Conservation (phyloP, 2,113 vertebrate genomes). For the Setophaga coronata region DNA sequence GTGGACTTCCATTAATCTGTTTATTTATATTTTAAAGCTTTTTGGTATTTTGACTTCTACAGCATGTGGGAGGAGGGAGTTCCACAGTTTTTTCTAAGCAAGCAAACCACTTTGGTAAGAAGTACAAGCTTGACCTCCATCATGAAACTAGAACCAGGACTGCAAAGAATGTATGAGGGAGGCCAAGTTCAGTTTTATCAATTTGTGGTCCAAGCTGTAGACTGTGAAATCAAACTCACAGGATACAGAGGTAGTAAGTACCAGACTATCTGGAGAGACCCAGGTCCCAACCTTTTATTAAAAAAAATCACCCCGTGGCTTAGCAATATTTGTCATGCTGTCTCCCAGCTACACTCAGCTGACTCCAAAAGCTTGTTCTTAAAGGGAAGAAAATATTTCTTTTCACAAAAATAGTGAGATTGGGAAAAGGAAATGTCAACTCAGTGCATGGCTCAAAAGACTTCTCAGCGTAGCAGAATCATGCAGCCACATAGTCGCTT, state of each 20-base stretch:
- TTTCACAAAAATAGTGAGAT: neutral
- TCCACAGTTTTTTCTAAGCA: neutral
- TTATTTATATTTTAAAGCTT: neutral
- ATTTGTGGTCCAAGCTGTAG: neutral
- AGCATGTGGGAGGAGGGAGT: neutral
- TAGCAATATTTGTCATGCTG: neutral
- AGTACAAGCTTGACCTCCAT: neutral
- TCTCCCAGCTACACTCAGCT: neutral
- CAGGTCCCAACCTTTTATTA: neutral
- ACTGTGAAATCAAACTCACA: neutral
- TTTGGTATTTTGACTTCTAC: neutral
- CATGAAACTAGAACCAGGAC: neutral
- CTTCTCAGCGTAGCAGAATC: neutral
- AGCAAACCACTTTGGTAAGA: neutral
- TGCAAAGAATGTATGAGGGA: neutral
- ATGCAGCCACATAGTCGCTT: neutral
- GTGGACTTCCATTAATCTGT: neutral
- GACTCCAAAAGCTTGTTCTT: neutral
- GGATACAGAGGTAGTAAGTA: neutral
- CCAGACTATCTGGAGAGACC: neutral
- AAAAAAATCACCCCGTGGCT: neutral
- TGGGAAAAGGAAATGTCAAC: neutral
- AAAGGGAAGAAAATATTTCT: neutral
- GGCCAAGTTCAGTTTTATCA: neutral
- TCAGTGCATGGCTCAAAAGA: neutral